Percentiles rank a stretch among this genome's conserved stretches.
Evolutionary conservation across 2,888 invertebrate species (phyloP).

Genomic region (Ephialtes manifestator): DNA sequence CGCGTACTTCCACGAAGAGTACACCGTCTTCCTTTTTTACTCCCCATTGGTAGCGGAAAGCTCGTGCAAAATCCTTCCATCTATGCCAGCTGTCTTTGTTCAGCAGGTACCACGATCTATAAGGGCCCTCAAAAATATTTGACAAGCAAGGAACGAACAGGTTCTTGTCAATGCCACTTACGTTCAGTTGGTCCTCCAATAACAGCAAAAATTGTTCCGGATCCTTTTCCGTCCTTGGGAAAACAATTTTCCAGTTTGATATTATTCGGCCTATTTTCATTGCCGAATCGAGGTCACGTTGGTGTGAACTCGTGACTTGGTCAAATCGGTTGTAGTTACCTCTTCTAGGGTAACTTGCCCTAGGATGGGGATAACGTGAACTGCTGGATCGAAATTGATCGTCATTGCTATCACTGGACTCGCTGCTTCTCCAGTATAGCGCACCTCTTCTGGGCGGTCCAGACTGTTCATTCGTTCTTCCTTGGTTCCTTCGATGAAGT

Average conservation of each 20-base stretch:
- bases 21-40: constrained; percentile 53
- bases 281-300: constrained; percentile 36
- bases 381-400: background rate
- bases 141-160: constrained; percentile 59
- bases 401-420: constrained; percentile 43
- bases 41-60: constrained; percentile 60
- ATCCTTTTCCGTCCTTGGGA: constrained; percentile 54
- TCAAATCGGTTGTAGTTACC: no score
- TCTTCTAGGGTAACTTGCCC: background rate
- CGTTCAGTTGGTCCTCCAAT: no score
- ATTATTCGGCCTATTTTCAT: constrained; percentile 59
- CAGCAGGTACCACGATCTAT: constrained; percentile 53
- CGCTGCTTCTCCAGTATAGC: constrained; percentile 32
- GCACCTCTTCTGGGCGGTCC: constrained; percentile 15
- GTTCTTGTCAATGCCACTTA: constrained; percentile 49
- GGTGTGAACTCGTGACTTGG: no score
- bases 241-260: constrained; percentile 55
- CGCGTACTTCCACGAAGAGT: constrained; percentile 41
- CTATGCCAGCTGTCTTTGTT: constrained; percentile 47
- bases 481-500: background rate
- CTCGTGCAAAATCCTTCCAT: constrained; percentile 55
- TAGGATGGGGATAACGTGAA: background rate
- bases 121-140: constrained; percentile 59
- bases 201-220: no score
- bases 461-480: background rate